Percentiles rank a stretch among this genome's conserved stretches.
Conservation (phyloP, 2,797 vertebrate genomes). For the Takifugu rubripes region DNA sequence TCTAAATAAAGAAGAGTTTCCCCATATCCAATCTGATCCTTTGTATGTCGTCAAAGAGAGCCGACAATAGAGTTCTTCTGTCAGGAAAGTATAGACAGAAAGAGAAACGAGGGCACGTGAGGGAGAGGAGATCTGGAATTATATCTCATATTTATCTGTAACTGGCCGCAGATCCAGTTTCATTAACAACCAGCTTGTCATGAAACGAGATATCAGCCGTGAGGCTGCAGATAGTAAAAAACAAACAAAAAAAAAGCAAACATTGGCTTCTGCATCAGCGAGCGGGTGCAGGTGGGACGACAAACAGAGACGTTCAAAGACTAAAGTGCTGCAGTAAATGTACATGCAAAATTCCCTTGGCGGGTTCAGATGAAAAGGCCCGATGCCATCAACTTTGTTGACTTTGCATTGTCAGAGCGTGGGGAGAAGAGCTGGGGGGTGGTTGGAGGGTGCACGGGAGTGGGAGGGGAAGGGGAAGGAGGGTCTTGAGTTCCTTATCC, state of each 20-base stretch:
- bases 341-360: constrained; percentile 57
- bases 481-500: constrained; percentile 66
- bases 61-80: neutral
- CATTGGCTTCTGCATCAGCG: constrained; percentile 9
- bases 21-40: constrained; percentile 5
- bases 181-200: constrained; percentile 1
- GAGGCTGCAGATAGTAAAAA: constrained; percentile 6
- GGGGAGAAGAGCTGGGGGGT: constrained; percentile 6
- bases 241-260: constrained; percentile 5
- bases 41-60: constrained; percentile 14
- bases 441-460: constrained; percentile 5
- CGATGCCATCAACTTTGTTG: constrained; percentile 22
- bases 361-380: constrained; percentile 65
- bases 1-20: constrained; percentile 1
- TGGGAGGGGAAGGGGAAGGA: constrained; percentile 7
- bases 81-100: neutral
- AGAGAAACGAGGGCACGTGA: neutral
- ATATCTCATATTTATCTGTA: constrained; percentile 26
- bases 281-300: constrained; percentile 14
- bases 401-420: constrained; percentile 68
- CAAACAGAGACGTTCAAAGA: constrained; percentile 11
- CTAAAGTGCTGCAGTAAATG: constrained; percentile 48
- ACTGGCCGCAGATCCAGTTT: constrained; percentile 2
- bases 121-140: constrained; percentile 11
- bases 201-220: constrained; percentile 6